These are phyloP conservation scores for Furcula furcula DNA, from an alignment of 2,888 invertebrate species.

Conservation along the genomic window DNA sequence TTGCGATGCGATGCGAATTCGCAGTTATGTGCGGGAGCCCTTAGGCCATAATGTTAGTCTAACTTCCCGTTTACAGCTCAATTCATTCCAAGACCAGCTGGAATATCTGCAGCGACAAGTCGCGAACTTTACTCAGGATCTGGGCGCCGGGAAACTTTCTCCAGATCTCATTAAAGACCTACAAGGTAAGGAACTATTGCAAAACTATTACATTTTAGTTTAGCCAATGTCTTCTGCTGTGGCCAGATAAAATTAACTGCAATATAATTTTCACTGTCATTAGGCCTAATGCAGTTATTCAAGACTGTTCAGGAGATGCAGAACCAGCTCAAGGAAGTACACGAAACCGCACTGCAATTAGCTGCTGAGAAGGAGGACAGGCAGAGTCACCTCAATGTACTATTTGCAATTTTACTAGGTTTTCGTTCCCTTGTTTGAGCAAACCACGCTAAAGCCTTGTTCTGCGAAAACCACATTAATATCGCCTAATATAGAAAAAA, in stretches of 20 bases:
- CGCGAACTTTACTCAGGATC: conserved; percentile 27
- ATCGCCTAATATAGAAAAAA: too few species aligned
- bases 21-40: too few species aligned
- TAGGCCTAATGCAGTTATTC: conserved; percentile 67
- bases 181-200: conserved; percentile 44
- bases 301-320: conserved; percentile 70
- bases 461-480: too few species aligned
- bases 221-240: neutral
- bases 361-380: conserved; percentile 80
- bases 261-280: too few species aligned
- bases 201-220: neutral
- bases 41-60: neutral
- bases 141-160: conserved; percentile 39
- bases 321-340: conserved; percentile 55
- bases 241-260: too few species aligned
- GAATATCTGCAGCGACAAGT: conserved; percentile 64
- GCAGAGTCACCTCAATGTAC: conserved; percentile 79
- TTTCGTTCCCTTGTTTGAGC: too few species aligned
- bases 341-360: conserved; percentile 68
- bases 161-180: conserved; percentile 62
- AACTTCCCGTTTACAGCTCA: conserved; percentile 52
- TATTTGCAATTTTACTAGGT: too few species aligned
- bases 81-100: conserved; percentile 72
- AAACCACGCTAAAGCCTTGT: too few species aligned
- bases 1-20: too few species aligned